A percentile compares a stretch with the other conserved stretches of the same genome.
These are phyloP conservation scores for Diplodus sargus DNA, from an alignment of 2,797 vertebrate species.

Conservation along the genomic window DNA sequence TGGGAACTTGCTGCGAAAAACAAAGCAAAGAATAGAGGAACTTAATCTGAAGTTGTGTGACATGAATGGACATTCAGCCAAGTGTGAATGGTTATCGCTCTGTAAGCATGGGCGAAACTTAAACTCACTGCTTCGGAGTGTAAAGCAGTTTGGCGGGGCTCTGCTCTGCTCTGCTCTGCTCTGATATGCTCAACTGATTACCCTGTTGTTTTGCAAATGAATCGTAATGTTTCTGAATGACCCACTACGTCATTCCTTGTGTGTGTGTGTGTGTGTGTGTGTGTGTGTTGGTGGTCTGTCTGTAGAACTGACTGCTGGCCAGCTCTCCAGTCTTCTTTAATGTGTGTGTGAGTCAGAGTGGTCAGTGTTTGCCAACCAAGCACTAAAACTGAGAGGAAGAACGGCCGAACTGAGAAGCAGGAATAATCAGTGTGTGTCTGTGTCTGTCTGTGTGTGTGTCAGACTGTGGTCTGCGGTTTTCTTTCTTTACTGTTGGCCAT, in stretches of 20 bases:
- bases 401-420: constrained; percentile 4
- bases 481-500: constrained; percentile 51
- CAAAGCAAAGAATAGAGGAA: not conserved
- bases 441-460: constrained; percentile 16
- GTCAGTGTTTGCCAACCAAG: constrained; percentile 36
- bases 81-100: constrained; percentile 8
- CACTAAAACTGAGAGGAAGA: constrained; percentile 31
- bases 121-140: not conserved
- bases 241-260: constrained; percentile 43
- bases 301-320: constrained; percentile 16
- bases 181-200: constrained; percentile 20
- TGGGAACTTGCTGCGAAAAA: not conserved
- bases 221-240: constrained; percentile 55
- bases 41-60: not conserved
- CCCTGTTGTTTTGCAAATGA: constrained; percentile 48
- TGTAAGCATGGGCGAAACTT: not conserved
- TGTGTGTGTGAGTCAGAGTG: constrained; percentile 46
- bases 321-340: constrained; percentile 32
- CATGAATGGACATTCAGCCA: not conserved
- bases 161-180: constrained; percentile 28
- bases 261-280: constrained; percentile 5
- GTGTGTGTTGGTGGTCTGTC: constrained; percentile 56
- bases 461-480: constrained; percentile 52
- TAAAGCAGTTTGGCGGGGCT: constrained; percentile 21
- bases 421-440: constrained; percentile 5